Base-by-base conservation (phyloP, 2,888 invertebrate species). In the Drosophila rellima region DNA sequence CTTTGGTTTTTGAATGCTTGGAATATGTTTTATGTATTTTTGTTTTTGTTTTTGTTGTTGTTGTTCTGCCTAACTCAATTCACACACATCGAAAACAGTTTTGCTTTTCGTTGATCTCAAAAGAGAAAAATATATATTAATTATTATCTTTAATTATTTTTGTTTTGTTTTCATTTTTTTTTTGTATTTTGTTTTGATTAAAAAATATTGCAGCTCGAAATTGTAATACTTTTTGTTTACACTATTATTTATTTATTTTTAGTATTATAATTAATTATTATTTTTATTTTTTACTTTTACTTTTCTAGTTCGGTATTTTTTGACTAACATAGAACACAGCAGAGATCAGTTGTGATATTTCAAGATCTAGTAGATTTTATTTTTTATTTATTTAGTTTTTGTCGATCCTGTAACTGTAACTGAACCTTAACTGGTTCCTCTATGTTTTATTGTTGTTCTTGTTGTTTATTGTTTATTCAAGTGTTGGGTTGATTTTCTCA, bases 111-210 rank as follows among this genome's bases (percentile, higher is more conserved):
- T 79, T 89, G 74, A 81, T 90, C 90, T 90, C 90, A 90, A 90
- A 89, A 90, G 90, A 90, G 90, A 90, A 90, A 89, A 89, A 90
- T 90, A 88, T 88, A 85, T 90, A 80, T 83, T 77, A 88, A 86
- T 85, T 80, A 88, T 75, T 86, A 86, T 78, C 78, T 75, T 73
- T 77, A 76, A 83, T 85, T 60, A 73, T 81, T 66, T 50, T 56
- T 63, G 64, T 59, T 52, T 54, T 63, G 61, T 59, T 55, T 55
- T 66, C n/a, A n/a, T n/a, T 50, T 40, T 68, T 51, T 51, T 60
- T 48, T 42, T 70, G 63, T 72, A 45, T 62, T 42, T 55, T 69
- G 59, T 78, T 79, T 87, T 80, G 89, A 86, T 87, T 89, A 78
- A 88, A 88, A 89, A 87, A 89, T 88, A 85, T 89, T 87, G 82